These are phyloP conservation scores for Campopleginae sp. DNA, from an alignment of 2,888 invertebrate species.

Conservation along the genomic window DNA sequence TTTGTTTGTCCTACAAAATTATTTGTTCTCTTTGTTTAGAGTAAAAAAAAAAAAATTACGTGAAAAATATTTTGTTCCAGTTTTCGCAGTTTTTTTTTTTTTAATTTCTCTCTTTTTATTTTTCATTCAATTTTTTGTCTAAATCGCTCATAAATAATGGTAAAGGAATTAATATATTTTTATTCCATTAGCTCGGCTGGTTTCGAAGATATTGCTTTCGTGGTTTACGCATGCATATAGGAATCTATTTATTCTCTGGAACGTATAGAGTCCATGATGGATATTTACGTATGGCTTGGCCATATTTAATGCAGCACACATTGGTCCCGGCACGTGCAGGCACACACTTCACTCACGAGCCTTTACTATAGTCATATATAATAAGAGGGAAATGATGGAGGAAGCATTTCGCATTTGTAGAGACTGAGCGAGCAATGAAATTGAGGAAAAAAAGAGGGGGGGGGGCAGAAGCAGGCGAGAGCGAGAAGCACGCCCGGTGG, in stretches of 20 bases:
- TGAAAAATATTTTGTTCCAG: background rate
- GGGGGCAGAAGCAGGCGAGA: background rate
- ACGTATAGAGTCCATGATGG: background rate
- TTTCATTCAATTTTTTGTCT: slow-evolving; percentile 15
- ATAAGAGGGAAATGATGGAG: slow-evolving; percentile 14
- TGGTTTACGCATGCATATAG: slow-evolving; percentile 31
- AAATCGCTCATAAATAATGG: background rate
- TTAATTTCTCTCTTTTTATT: slow-evolving; percentile 9
- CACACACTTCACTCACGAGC: background rate
- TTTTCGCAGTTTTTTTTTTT: background rate
- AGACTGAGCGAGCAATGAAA: background rate
- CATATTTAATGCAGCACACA: slow-evolving; percentile 27
- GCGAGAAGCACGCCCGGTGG: slow-evolving; percentile 34
- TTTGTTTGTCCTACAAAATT: no score
- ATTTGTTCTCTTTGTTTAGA: no score
- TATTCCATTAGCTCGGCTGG: slow-evolving; percentile 47
- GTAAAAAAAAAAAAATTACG: background rate
- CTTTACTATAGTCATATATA: background rate
- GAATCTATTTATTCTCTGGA: slow-evolving; percentile 2
- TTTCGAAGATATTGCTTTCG: slow-evolving; percentile 52
- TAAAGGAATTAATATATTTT: slow-evolving; percentile 28
- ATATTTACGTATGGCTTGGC: slow-evolving; percentile 11
- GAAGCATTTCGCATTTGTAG: slow-evolving; percentile 35
- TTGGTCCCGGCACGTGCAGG: slow-evolving; percentile 26
- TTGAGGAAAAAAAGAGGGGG: background rate